Base-by-base conservation (phyloP, 2,888 invertebrate genomes). In the Clusia tigrina region DNA sequence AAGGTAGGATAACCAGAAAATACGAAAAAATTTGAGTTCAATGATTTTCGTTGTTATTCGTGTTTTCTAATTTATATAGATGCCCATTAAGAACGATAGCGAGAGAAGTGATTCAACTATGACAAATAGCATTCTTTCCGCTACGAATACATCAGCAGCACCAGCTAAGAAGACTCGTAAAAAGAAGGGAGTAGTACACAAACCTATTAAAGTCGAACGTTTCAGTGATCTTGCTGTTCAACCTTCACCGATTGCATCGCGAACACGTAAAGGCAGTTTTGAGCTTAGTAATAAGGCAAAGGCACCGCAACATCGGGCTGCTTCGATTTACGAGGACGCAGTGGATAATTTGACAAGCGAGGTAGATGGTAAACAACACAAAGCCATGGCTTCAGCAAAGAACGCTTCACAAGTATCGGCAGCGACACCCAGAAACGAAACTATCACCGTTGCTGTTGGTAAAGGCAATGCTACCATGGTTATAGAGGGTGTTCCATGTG, bases 291-390 rank as follows among this genome's bases (percentile, higher is more conserved):
- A 67, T 17, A 64, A 67, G 22, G 37, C 23, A 62, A 18, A 37
- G 54, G 18, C 17, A 18, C 17, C 9, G 24, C 26, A 22, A 62
- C 17, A 15, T 12, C 20, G 15, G 20, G 32, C 32, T 54, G 26
- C 51, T 1, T 84, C 85, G 2, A 76, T 84, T 9, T 85, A 85
- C 65, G 85, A 85, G 69, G 86, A 86, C 74, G 85, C 85, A 0
- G 66, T 83, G 64, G 82, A 77, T 17, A 67, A 64, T 22, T 46
- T 65, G 23, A n/a, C 42, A 3, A 17, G 9, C 15, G n/a, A 42
- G n/a, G 42, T 3, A 10, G 6, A 9, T 6, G 32, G 32, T 9
- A 32, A 32, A 32, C 12, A 6, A 6, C 12, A 6, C 12, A 32
- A 6, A 6, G 3, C n/a, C 12, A 51, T 24, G 12, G 37, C 48